Base-by-base conservation (phyloP, 2,113 vertebrate species). In the Carassius carassius region DNA sequence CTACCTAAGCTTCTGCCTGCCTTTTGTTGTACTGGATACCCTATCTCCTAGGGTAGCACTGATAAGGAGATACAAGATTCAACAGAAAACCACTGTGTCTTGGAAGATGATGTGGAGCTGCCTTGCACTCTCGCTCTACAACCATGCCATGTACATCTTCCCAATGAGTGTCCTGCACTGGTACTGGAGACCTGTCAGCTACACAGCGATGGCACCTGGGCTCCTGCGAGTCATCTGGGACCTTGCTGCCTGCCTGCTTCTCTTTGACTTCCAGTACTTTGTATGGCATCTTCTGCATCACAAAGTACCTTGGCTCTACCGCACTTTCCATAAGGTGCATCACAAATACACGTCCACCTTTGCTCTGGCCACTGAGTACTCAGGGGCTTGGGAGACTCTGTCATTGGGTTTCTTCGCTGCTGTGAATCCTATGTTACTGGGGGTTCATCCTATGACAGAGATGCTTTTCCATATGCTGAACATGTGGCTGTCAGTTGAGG, bases 401-500 rank as follows among this genome's bases (percentile, higher is more conserved):
- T 97, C 96, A 0, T 85, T 98, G 89, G 96, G 95, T 0, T 90
- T 97, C 83, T 97, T 98, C 2, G 94, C 97, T 9, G 90, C 92
- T 5, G 5, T 93, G 70, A 95, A 92, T 83, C 91, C 96, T 1
- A 7, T 90, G 49, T 81, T 98, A 78, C 93, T 99, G 0, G 65
- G 88, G 51, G 96, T 94, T 88, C 98, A 99, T 84, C 98, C 97
- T 0, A 92, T 99, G 87, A 97, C 96, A 0, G 92, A 95, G 89
- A 93, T 98, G 41, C 63, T 82, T 29, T 97, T 99, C 93, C 96
- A 96, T 83, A 44, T 95, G 65, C 14, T 95, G 74, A 98, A 99
- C 89, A 97, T 98, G 90, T 97, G 95, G 94, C 90, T 99, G 89
- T 98, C 97, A 1, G 97, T 99, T 90, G 98, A 99, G 90, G 97